Base-by-base conservation (phyloP, 2,797 vertebrate species). In the Myotis vivesi region DNA sequence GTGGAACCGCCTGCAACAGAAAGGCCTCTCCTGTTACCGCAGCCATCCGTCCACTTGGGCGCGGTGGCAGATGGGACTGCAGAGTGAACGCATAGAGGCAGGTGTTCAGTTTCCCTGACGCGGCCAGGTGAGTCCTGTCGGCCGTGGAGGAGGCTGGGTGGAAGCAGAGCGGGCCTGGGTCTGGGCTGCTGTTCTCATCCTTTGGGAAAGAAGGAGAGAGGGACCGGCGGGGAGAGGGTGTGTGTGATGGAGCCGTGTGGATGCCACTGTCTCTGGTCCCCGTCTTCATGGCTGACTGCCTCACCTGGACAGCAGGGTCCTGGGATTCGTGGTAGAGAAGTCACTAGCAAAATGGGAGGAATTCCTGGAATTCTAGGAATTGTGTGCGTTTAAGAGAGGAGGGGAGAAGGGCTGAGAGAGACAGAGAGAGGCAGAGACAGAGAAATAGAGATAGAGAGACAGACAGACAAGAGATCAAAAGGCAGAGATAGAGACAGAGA, bases 91-190 rank as follows among this genome's bases (percentile, higher is more conserved):
- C 1, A 28, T 22, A 6, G 11, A n/a, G 28, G 75, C 15, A 5
- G 69, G 13, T 1, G 5, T 6, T 17, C 13, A n/a, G n/a, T n/a
- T n/a, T n/a, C 13, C 41, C 49, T 12, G 13, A 33, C 10, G 0
- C 1, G 0, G 73, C 73, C 15, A 0, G 22, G 55, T 6, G 9
- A 64, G 55, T 55, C 46, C 36, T 3, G 38, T 11, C 1, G 8
- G 2, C 13, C 22, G 68, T 10, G 25, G n/a, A 28, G 82, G 8
- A 79, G 13, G 44, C 59, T 25, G 44, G 28, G 12, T 55, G 16
- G 44, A 16, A 23, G 66, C 33, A 10, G 53, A 1, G 28, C 7
- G 4, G 10, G 16, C 2, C 0, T 41, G 10, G 49, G 66, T 17
- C 76, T 13, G n/a, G n/a, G 49, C n/a, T 49, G 57, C 25, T 62